A percentile compares a stretch with the other conserved stretches of the same genome.
Conservation (phyloP, 2,888 invertebrate species). For the Patella ulyssiponensis region DNA sequence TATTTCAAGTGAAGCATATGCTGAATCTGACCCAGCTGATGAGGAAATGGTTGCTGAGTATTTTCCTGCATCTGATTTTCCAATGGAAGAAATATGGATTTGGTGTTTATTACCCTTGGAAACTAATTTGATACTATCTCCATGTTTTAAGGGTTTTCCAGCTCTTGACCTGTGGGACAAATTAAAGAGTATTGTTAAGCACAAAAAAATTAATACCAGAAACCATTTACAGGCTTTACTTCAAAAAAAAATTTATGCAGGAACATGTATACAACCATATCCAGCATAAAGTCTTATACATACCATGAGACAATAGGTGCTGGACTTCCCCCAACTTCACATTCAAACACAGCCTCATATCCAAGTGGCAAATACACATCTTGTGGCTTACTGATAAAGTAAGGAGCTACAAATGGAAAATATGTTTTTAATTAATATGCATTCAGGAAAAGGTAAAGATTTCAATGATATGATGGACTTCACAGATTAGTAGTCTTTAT, state of each 20-base stretch:
- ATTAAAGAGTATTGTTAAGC: not conserved
- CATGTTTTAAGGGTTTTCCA: conserved; percentile 85
- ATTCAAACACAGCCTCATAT: conserved; percentile 59
- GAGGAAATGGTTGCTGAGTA: conserved; percentile 51
- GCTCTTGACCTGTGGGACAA: conserved; percentile 79
- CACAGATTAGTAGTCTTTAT: not conserved
- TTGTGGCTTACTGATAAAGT: conserved; percentile 39
- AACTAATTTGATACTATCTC: conserved; percentile 82
- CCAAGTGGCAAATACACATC: conserved; percentile 60
- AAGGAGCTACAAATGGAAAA: conserved; percentile 19
- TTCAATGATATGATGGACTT: not conserved
- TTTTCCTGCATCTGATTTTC: conserved; percentile 49
- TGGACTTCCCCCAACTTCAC: conserved; percentile 57
- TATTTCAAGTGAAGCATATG: conserved; percentile 34
- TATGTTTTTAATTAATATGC: too few relatives aligned
- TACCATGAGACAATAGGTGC: conserved; percentile 66
- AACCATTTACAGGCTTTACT: not conserved
- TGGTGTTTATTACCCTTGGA: conserved; percentile 89
- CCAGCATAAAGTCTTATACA: conserved; percentile 16
- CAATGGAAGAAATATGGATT: conserved; percentile 44
- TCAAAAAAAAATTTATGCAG: too few relatives aligned
- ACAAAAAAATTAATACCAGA: not conserved
- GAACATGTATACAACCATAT: too few relatives aligned
- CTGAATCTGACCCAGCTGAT: conserved; percentile 43
- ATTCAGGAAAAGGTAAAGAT: too few relatives aligned